A percentile compares a stretch with the other conserved stretches of the same genome.
These are phyloP conservation scores for Brachystomella parvula DNA, from an alignment of 1,140 invertebrate species.

Conservation along the genomic window DNA sequence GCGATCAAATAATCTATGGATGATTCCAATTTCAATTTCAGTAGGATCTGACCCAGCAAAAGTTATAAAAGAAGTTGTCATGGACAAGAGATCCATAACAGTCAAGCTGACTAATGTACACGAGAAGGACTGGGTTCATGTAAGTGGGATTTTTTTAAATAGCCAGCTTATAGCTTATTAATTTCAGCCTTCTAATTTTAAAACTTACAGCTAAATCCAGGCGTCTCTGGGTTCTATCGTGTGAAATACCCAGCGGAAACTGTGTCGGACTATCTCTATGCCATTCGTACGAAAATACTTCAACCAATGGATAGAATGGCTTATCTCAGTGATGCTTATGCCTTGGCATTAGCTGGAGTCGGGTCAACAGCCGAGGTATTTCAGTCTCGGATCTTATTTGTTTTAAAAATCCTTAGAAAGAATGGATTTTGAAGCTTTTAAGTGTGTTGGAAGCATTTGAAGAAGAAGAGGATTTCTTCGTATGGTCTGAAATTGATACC, in stretches of 20 bases:
- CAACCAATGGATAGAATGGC: slow-evolving; percentile 18
- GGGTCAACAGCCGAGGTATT: not conserved
- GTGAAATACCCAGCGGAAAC: slow-evolving; percentile 21
- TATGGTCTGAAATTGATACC: not conserved
- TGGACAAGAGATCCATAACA: slow-evolving; percentile 10
- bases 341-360: slow-evolving; percentile 11
- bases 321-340: slow-evolving; percentile 17
- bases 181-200: not conserved
- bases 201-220: slow-evolving; percentile 17
- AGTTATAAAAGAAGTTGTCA: slow-evolving; percentile 15
- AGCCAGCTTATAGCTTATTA: not conserved
- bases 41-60: slow-evolving; percentile 9
- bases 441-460: not conserved
- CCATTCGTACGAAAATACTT: slow-evolving; percentile 16
- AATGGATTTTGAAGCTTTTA: slow-evolving; percentile 16
- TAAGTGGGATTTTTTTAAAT: not conserved
- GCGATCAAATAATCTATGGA: slow-evolving; percentile 5
- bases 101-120: slow-evolving; percentile 4
- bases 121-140: slow-evolving; percentile 6
- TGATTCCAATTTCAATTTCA: slow-evolving; percentile 11
- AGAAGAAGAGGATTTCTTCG: not conserved
- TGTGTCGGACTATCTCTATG: slow-evolving; percentile 17
- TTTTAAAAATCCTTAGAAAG: slow-evolving; percentile 10
- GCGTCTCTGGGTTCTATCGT: slow-evolving; percentile 12
- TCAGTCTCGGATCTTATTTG: slow-evolving; percentile 1